Conservation (phyloP, 2,888 invertebrate species). For the Drosophila pseudotalamancana region DNA sequence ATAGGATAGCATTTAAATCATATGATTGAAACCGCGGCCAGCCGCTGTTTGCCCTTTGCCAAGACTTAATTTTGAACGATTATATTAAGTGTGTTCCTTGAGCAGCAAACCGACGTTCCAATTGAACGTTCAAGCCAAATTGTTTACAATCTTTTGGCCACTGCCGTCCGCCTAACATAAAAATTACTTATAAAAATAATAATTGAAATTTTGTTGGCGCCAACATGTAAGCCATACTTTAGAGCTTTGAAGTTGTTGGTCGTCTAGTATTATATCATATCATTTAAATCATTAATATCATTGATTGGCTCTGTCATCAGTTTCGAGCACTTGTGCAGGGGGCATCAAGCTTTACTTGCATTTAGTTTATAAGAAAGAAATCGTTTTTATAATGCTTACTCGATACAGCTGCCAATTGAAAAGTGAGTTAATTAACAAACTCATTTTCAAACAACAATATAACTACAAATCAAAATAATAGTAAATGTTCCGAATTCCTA, state of each 20-base stretch:
- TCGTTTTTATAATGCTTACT: conserved; percentile 38
- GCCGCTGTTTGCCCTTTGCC: conserved; percentile 44
- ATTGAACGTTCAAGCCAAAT: conserved; percentile 41
- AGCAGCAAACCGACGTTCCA: conserved; percentile 38
- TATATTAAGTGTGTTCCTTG: conserved; percentile 6
- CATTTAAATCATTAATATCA: conserved; percentile 21
- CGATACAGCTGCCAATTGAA: conserved; percentile 55
- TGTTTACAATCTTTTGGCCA: conserved; percentile 32
- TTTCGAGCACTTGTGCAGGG: conserved; percentile 36
- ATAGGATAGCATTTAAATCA: conserved; percentile 59
- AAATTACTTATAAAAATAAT: neutral
- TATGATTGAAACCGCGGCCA: conserved; percentile 31
- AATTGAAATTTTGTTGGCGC: neutral
- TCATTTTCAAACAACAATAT: conserved; percentile 14
- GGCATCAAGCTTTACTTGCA: conserved; percentile 43
- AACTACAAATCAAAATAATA: conserved; percentile 46
- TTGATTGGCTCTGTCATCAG: neutral
- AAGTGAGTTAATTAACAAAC: conserved; percentile 15
- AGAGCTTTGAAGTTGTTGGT: conserved; percentile 23
- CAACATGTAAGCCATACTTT: conserved; percentile 27
- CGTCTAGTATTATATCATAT: conserved; percentile 52
- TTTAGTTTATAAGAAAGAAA: conserved; percentile 45
- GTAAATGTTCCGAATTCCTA: conserved; percentile 59
- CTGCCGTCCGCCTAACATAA: conserved; percentile 35
- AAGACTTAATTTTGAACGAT: conserved; percentile 14